A percentile compares a stretch with the other conserved stretches of the same genome.
Evolutionary conservation across 2,113 vertebrate species (phyloP).

Genomic region (Nyctereutes procyonoides): DNA sequence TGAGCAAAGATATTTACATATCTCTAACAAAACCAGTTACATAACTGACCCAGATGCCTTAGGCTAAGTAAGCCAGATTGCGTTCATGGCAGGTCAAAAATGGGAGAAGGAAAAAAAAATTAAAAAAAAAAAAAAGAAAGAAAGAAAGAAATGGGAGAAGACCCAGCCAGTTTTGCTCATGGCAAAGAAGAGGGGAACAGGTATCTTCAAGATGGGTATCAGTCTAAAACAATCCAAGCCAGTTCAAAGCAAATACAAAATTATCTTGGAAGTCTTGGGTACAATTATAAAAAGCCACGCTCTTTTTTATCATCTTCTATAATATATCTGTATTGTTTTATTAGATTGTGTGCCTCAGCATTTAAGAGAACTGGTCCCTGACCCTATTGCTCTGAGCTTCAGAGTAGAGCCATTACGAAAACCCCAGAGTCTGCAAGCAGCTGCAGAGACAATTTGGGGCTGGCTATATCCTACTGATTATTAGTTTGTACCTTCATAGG

Average conservation of each 20-base stretch:
- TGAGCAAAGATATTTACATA: neutral
- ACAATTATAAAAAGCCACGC: conserved; percentile 3
- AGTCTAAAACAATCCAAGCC: neutral
- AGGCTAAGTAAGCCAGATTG: neutral
- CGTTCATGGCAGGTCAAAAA: neutral
- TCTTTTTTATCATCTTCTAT: neutral
- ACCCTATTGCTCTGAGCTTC: neutral
- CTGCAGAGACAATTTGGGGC: neutral
- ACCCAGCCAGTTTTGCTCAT: neutral
- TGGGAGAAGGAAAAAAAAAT: too few species aligned
- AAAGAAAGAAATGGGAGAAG: neutral
- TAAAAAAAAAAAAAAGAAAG: too few species aligned
- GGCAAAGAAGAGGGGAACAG: neutral
- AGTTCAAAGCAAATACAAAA: neutral
- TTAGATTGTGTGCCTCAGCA: neutral
- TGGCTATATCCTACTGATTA: neutral
- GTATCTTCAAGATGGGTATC: neutral
- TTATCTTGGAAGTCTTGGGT: neutral
- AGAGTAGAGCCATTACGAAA: neutral
- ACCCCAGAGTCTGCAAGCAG: neutral
- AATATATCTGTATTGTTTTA: neutral
- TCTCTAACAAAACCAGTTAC: neutral
- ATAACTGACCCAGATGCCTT: neutral
- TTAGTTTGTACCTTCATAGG: neutral
- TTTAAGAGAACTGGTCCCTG: neutral